Evolutionary conservation across 2,888 invertebrate genomes (phyloP), one percentile per base, ranked within the genome.

Genomic region (Drosophila stalkeri): DNA sequence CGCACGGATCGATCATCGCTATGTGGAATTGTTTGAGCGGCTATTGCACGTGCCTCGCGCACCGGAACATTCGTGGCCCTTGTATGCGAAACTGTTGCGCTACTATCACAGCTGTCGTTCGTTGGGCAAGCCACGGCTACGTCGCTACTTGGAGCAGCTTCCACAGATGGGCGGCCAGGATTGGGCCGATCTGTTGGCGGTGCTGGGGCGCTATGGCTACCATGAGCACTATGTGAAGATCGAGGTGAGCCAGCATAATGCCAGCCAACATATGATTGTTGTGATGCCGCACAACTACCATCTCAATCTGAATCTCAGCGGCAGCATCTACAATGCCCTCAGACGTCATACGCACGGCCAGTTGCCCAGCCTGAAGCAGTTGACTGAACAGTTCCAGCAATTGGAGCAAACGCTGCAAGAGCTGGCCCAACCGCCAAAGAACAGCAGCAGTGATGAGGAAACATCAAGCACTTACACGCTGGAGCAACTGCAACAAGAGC

Each of bases 201-300:
- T 81, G 1, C 57, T 91, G 9, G 90, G 81, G 0, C 72, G 85
- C 5, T 92, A 84, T 46, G 90, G 91, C n/a, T 91, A 89, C 27
- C 78, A 72, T n/a, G 81, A 80, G 16, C 90, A 86, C 31, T 92
- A 77, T 44, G 73, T 91, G 3, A 74, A 81, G 27, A 41, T 86
- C 8, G 77, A 76, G 18, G 79, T 91, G 49, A 71, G 80, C 11
- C 81, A 82, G 35, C 74, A 80, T 5, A 91, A 92, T 80, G 72
- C 78, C 35, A 75, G 79, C 2, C 72, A 56, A 3, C 88, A 87
- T 47, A 72, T 80, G 66, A 60, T 92, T 11, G 51, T 70, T 11
- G 79, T 91, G 18, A 65, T 80, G 60, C 84, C 89, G 5, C 92
- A 92, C 33, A 79, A 83, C 12, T 54, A 71, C 11, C 70, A 77